phyloP scores from a whole-genome alignment of 2,113 vertebrate species.

The Hylia prasina region DNA sequence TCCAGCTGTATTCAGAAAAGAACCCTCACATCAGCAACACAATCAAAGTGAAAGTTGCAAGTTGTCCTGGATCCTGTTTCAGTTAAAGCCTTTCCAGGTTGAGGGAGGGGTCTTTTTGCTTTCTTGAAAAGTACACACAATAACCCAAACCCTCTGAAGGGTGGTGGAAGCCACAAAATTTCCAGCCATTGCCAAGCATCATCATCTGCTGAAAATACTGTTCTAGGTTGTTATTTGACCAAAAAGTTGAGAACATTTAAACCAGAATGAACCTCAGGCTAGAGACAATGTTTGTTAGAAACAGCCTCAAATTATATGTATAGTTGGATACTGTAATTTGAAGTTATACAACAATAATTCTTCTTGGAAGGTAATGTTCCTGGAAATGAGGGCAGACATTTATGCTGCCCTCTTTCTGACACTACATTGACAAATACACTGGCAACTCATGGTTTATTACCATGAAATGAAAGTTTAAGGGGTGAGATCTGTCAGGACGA shows the following conservation, averaged over 20 bases:
- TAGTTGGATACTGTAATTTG: not conserved
- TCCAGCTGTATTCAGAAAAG: not conserved
- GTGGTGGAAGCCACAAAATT: not conserved
- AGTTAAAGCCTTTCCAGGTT: not conserved
- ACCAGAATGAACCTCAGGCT: not conserved
- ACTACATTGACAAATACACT: not conserved
- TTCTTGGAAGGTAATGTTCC: not conserved
- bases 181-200: not conserved
- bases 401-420: not conserved
- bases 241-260: constrained; percentile 8
- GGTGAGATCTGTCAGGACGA: not conserved
- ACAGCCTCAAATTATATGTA: constrained; percentile 1
- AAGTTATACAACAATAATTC: not conserved
- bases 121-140: not conserved
- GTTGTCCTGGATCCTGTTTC: not conserved
- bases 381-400: not conserved
- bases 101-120: not conserved
- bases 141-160: not conserved
- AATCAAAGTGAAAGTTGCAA: not conserved
- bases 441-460: not conserved
- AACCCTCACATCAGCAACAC: not conserved
- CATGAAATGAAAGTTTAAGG: not conserved
- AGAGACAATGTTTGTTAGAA: not conserved
- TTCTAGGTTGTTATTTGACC: not conserved
- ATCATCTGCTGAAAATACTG: constrained; percentile 7